Evolutionary conservation across 2,113 vertebrate genomes (phyloP), one percentile per base, ranked within the genome.

Genomic region (Paramisgurnus dabryanus): DNA sequence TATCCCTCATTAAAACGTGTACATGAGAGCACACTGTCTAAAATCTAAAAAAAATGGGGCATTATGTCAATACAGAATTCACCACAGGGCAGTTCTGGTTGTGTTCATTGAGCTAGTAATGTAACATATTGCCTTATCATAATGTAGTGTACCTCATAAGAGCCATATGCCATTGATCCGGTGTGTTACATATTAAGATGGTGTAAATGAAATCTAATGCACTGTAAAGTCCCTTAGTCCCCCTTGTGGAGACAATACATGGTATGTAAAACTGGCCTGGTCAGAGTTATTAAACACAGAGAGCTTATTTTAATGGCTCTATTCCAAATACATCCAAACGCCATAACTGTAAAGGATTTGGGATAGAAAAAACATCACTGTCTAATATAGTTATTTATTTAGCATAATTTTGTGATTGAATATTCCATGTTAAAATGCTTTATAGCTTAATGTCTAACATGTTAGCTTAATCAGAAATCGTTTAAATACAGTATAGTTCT

Each of bases 171-270:
- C 50, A 58, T 39, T 57, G 39, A 72, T n/a, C 55, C 55, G 6
- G 10, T 72, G 50, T 58, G 34, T 40, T 58, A 10, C 34, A 86
- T 80, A 86, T 81, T 77, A 69, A 43, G 81, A 69, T 79, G 71
- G 53, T 55, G 40, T 78, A 74, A 15, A 74, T 61, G 55, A 47
- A 41, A 45, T 45, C 55, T 22, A 18, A 60, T 61, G 40, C 12
- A 15, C 4, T 61, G 55, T 57, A 57, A 9, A 12, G 69, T 58
- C 39, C 4, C 7, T 40, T 43, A 41, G 11, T 60, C 17, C 55
- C 41, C 8, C 57, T 74, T 61, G 71, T 74, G 55, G 39, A 61
- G 4, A 43, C 3, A 58, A 58, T 43, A 58, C 39, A 18, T 58
- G n/a, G 3, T 13, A 58, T 58, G n/a, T n/a, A 55, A 55, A 70